These are phyloP conservation scores for Paracentrotus lividus DNA, from an alignment of 53 echinoderm and acorn worm genomes.

Conservation along the genomic window DNA sequence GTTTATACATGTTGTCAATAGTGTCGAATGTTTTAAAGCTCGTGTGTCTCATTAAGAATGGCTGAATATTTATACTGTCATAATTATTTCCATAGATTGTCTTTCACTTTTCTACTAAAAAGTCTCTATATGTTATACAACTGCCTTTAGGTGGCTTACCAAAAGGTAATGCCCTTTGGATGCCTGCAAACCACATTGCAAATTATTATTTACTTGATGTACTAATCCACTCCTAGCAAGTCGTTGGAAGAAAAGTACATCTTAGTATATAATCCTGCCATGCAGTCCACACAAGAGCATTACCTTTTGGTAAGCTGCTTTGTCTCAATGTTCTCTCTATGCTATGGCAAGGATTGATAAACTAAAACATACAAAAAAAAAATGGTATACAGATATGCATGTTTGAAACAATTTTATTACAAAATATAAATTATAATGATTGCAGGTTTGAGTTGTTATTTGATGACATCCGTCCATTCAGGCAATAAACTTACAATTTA, in stretches of 20 bases:
- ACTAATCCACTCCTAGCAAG: background rate
- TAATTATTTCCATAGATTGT: slow-evolving; percentile 6
- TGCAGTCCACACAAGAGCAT: too few relatives aligned
- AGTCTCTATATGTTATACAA: background rate
- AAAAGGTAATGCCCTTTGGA: too few relatives aligned
- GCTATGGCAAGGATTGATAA: too few relatives aligned
- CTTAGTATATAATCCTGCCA: too few relatives aligned
- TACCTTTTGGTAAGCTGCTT: too few relatives aligned
- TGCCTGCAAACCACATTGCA: too few relatives aligned
- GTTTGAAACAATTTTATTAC: background rate
- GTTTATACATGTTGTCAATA: background rate
- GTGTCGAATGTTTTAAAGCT: slow-evolving; percentile 23
- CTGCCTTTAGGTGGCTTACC: background rate
- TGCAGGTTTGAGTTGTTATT: background rate
- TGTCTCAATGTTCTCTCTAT: too few relatives aligned
- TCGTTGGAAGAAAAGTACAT: background rate
- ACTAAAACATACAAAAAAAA: too few relatives aligned
- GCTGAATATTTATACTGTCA: slow-evolving; percentile 8
- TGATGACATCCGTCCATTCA: background rate
- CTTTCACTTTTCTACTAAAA: slow-evolving; percentile 18
- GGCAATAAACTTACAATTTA: background rate
- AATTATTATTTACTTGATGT: background rate
- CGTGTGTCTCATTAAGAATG: background rate
- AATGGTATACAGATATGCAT: too few relatives aligned
- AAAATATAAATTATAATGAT: background rate